A percentile compares a stretch with the other conserved stretches of the same genome.
Evolutionary conservation across 2,113 vertebrate species (phyloP).

Genomic region (Crotalus horridus): DNA sequence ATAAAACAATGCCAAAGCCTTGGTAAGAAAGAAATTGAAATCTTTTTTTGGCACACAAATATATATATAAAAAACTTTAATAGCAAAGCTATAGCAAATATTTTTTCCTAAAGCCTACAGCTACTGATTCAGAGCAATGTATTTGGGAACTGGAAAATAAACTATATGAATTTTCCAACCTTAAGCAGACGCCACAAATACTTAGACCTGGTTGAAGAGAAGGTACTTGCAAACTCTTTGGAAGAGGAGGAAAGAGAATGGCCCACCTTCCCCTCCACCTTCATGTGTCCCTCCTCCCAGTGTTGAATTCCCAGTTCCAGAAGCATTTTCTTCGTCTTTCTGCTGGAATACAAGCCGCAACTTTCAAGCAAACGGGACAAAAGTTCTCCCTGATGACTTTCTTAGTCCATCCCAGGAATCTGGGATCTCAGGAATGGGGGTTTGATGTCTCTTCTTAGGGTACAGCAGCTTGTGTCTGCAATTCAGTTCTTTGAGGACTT

Average conservation of each 20-base stretch:
- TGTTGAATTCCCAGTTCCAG: background rate
- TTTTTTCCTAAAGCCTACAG: no score
- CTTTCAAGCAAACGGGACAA: background rate
- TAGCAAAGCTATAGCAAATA: no score
- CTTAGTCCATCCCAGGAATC: background rate
- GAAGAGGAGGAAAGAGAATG: no score
- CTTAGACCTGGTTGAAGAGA: no score
- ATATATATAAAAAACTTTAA: no score
- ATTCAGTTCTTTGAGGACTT: background rate
- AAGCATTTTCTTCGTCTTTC: background rate
- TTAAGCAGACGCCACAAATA: no score
- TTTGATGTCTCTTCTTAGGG: background rate
- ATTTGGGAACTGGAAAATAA: no score
- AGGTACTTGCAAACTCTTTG: no score
- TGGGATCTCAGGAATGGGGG: background rate
- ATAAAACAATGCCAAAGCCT: fast-evolving
- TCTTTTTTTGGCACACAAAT: no score
- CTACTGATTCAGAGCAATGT: background rate
- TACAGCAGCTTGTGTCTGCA: background rate
- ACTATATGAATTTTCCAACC: no score
- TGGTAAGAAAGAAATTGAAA: no score
- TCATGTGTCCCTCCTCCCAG: background rate
- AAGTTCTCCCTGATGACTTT: background rate
- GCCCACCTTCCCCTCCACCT: background rate
- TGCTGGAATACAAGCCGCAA: background rate